phyloP scores from a whole-genome alignment of 1,140 invertebrate species.

The Cephus cinctus region DNA sequence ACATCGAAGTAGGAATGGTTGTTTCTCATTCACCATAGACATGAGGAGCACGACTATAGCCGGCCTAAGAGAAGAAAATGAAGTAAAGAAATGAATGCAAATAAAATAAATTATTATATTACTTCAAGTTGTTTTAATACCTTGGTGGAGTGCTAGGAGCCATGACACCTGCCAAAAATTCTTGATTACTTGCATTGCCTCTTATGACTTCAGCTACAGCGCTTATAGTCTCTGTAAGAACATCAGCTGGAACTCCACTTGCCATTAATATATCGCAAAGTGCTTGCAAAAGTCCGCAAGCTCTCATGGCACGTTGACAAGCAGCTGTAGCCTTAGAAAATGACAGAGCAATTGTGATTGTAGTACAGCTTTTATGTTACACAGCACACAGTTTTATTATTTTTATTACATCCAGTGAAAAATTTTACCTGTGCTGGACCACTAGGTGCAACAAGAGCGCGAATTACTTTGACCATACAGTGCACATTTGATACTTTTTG shows the following conservation, averaged over 20 bases:
- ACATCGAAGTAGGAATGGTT: slow-evolving; percentile 87
- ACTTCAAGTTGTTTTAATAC: slow-evolving; percentile 39
- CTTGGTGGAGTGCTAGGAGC: slow-evolving; percentile 90
- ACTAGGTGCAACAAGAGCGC: slow-evolving; percentile 86
- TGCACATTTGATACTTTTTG: slow-evolving; percentile 96
- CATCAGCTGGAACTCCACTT: slow-evolving; percentile 93
- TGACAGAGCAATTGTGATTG: background rate
- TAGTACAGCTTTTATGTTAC: slow-evolving; percentile 1
- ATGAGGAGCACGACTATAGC: slow-evolving; percentile 93
- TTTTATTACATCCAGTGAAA: too few species aligned
- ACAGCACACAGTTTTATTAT: too few species aligned
- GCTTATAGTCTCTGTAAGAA: slow-evolving; percentile 94
- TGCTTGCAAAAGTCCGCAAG: slow-evolving; percentile 76
- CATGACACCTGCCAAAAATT: slow-evolving; percentile 87
- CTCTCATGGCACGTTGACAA: slow-evolving; percentile 88
- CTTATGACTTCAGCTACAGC: slow-evolving; percentile 94
- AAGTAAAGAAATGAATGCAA: slow-evolving; percentile 5
- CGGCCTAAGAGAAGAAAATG: slow-evolving; percentile 60
- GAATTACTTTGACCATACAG: slow-evolving; percentile 85
- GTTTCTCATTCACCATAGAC: slow-evolving; percentile 99
- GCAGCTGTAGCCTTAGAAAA: slow-evolving; percentile 56
- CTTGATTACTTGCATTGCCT: slow-evolving; percentile 88
- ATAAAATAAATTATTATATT: slow-evolving; percentile 10
- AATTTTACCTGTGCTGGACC: slow-evolving; percentile 77
- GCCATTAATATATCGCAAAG: slow-evolving; percentile 92